Percentiles rank a stretch among this genome's conserved stretches.
These are phyloP conservation scores for Clostera curtula DNA, from an alignment of 2,888 invertebrate species.

Conservation along the genomic window DNA sequence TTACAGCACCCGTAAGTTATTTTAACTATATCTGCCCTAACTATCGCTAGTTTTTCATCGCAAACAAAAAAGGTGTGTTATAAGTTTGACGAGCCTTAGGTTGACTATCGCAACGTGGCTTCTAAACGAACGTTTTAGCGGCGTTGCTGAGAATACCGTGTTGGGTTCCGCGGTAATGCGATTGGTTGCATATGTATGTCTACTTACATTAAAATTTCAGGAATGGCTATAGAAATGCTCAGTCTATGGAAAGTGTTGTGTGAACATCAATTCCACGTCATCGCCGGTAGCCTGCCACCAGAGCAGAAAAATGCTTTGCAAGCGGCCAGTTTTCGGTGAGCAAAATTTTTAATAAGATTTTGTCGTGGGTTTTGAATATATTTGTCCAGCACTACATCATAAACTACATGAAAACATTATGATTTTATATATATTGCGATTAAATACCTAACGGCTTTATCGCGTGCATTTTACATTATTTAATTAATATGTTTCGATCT, in stretches of 20 bases:
- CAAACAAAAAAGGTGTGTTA: no score
- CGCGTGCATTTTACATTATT: no score
- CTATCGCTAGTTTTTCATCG: no score
- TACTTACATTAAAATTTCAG: slow-evolving; percentile 30
- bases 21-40: no score
- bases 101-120: no score
- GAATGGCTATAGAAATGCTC: slow-evolving; percentile 90
- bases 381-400: no score
- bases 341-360: neutral
- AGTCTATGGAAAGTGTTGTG: slow-evolving; percentile 94
- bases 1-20: neutral
- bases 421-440: no score
- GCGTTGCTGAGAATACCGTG: neutral
- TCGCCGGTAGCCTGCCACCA: slow-evolving; percentile 80
- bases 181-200: neutral
- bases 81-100: no score
- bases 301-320: slow-evolving; percentile 78
- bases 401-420: no score
- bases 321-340: slow-evolving; percentile 76
- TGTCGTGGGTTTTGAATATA: neutral
- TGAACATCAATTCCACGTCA: slow-evolving; percentile 92
- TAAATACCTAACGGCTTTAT: no score
- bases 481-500: no score
- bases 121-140: no score
- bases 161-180: neutral